A percentile compares a stretch with the other conserved stretches of the same genome.
Evolutionary conservation across 2,797 vertebrate species (phyloP).

Genomic region (Brachyalestes nurse): DNA sequence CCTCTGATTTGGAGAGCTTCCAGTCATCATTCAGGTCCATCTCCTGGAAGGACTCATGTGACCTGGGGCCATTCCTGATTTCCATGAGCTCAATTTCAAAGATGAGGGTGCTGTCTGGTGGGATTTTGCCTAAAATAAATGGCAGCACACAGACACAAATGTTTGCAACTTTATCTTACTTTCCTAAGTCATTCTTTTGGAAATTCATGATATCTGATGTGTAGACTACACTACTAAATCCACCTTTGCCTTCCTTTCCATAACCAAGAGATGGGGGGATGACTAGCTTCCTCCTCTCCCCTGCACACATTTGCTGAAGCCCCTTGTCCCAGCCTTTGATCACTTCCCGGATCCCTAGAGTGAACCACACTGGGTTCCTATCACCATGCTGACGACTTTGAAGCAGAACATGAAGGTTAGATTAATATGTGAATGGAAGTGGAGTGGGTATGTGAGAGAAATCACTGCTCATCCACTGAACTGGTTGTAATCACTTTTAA

Average conservation of each 20-base stretch:
- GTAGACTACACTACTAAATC: neutral
- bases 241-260: constrained; percentile 98
- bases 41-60: constrained; percentile 96
- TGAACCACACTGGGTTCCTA: constrained; percentile 93
- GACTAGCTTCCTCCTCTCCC: constrained; percentile 89
- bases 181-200: neutral
- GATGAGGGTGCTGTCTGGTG: constrained; percentile 89
- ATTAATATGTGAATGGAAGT: constrained; percentile 11
- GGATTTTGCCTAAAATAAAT: constrained; percentile 86
- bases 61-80: constrained; percentile 92
- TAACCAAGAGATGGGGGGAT: constrained; percentile 89
- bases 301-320: constrained; percentile 89
- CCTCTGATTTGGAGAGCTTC: constrained; percentile 93
- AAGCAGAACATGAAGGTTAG: constrained; percentile 56
- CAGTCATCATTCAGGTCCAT: constrained; percentile 99
- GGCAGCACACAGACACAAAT: constrained; percentile 35
- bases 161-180: neutral
- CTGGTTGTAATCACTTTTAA: neutral
- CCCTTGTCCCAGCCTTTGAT: constrained; percentile 94
- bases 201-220: neutral
- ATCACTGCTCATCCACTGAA: neutral
- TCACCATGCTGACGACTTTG: constrained; percentile 87
- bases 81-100: constrained; percentile 94
- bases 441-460: neutral
- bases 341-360: constrained; percentile 89